Conservation (phyloP, 2,888 invertebrate species). For the Gastracanthus pulcherrimus region DNA sequence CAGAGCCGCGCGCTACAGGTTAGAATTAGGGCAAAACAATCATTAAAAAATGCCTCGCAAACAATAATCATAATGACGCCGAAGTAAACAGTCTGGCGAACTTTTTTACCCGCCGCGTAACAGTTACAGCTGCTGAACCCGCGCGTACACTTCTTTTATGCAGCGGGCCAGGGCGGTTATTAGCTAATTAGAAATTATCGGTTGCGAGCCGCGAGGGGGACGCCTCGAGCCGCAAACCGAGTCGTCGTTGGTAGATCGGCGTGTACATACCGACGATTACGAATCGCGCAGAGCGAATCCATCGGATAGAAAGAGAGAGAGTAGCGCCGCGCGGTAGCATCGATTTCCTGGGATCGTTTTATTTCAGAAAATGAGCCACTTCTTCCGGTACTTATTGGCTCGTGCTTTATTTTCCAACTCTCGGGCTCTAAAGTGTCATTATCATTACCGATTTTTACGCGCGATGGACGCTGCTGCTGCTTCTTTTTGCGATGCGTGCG, state of each 20-base stretch:
- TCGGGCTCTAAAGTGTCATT: slow-evolving; percentile 22
- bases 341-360: slow-evolving; percentile 9
- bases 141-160: background rate
- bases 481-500: slow-evolving; percentile 34
- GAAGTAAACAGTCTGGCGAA: background rate
- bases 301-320: too few species aligned
- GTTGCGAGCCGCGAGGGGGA: slow-evolving; percentile 41
- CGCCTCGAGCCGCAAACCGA: background rate
- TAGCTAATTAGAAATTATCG: slow-evolving; percentile 62
- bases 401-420: slow-evolving; percentile 21
- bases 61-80: slow-evolving; percentile 5
- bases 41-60: slow-evolving; percentile 14
- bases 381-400: slow-evolving; percentile 14
- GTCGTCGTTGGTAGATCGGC: too few species aligned
- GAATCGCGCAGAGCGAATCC: background rate
- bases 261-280: background rate
- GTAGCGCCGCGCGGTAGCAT: background rate
- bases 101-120: too few species aligned
- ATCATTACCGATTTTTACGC: slow-evolving; percentile 41
- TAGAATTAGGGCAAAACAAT: slow-evolving; percentile 8
- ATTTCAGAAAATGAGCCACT: background rate
- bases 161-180: slow-evolving; percentile 50
- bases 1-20: too few species aligned
- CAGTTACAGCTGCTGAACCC: background rate
- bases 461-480: background rate